phyloP scores from a whole-genome alignment of 2,888 invertebrate genomes.

The Drosophila anomelani region DNA sequence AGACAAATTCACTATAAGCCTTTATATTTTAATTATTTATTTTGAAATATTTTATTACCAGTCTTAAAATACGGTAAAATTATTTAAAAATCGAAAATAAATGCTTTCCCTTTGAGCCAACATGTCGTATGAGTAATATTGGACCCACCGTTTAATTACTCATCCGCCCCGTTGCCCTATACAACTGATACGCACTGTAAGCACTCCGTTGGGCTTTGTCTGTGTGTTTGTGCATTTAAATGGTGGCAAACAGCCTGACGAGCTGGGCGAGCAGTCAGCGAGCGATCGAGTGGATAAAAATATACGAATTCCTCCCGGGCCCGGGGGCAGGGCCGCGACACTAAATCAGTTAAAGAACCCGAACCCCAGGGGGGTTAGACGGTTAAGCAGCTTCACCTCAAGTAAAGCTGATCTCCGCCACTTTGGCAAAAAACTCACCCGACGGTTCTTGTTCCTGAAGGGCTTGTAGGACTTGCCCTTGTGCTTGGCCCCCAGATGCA shows the following conservation, averaged over 20 bases:
- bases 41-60: background rate
- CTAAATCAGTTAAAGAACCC: conserved; percentile 4
- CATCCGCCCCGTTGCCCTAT: conserved; percentile 20
- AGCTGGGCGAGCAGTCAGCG: conserved; percentile 46
- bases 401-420: background rate
- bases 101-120: accelerated
- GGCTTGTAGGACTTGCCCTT: conserved; percentile 74
- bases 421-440: conserved; percentile 71
- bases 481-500: conserved; percentile 77
- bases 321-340: conserved; percentile 52
- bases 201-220: conserved; percentile 8
- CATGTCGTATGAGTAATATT: conserved; percentile 14
- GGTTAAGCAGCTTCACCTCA: no score
- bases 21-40: background rate
- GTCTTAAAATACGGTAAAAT: background rate
- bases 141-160: background rate
- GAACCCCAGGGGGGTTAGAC: background rate
- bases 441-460: conserved; percentile 81
- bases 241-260: conserved; percentile 39
- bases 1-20: background rate
- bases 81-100: background rate
- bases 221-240: conserved; percentile 28
- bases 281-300: conserved; percentile 71
- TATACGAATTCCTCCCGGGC: conserved; percentile 59
- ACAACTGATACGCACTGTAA: conserved; percentile 28